Conservation (phyloP, 2,113 vertebrate genomes). For the Choloepus hoffmanni region DNA sequence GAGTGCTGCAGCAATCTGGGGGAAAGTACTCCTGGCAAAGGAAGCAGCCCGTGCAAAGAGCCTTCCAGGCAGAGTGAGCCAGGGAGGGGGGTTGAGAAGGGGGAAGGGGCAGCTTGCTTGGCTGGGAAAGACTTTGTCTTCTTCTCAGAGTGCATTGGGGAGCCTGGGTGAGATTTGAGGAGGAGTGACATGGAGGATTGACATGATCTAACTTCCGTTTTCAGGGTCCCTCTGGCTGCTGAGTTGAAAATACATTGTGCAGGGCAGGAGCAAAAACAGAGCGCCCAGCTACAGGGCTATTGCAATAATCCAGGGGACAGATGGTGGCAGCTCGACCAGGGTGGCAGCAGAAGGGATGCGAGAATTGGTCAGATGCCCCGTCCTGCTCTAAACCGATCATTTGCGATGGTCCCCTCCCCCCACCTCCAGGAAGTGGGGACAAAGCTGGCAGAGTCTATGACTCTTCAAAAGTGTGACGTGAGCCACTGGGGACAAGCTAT, state of each 20-base stretch:
- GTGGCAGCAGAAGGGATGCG: neutral
- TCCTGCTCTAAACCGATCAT: neutral
- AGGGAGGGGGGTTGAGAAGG: neutral
- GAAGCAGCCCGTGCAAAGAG: neutral
- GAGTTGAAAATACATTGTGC: neutral
- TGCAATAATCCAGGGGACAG: neutral
- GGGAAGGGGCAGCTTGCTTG: neutral
- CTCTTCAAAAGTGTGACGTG: neutral
- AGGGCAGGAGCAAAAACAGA: neutral
- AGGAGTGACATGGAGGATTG: neutral
- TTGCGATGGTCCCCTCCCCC: neutral
- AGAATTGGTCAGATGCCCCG: neutral
- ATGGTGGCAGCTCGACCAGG: neutral
- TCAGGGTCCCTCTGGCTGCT: neutral
- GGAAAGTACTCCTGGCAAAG: neutral
- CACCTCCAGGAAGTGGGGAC: neutral
- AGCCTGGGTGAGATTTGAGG: neutral
- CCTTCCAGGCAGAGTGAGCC: neutral
- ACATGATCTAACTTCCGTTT: neutral
- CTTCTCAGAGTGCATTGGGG: neutral
- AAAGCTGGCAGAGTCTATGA: neutral
- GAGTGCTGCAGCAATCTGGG: neutral
- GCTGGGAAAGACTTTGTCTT: neutral
- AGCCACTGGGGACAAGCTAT: constrained; percentile 9
- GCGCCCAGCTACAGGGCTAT: neutral